A percentile compares a stretch with the other conserved stretches of the same genome.
Conservation (phyloP, 2,888 invertebrate genomes). For the Globia sparganii region DNA sequence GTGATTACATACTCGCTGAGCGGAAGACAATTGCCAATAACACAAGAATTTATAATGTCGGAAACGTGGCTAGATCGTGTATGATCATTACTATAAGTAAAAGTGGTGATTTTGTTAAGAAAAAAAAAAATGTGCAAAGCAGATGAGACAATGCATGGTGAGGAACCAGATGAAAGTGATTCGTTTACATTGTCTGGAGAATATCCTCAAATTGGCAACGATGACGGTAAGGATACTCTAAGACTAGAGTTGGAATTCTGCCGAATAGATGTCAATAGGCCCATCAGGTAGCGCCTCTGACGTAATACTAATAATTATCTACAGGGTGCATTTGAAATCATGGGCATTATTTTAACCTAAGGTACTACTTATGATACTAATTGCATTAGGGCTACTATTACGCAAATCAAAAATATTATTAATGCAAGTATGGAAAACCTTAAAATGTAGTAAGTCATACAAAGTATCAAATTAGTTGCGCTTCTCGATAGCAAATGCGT, state of each 20-base stretch:
- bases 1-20: slow-evolving; percentile 49
- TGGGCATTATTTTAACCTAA: too few species aligned
- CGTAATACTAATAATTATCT: slow-evolving; percentile 17
- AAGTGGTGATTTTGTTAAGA: slow-evolving; percentile 33
- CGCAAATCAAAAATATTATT: too few species aligned
- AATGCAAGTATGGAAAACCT: too few species aligned
- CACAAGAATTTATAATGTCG: slow-evolving; percentile 53
- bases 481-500: too few species aligned
- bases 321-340: too few species aligned
- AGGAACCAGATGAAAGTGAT: slow-evolving; percentile 18
- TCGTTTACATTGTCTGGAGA: slow-evolving; percentile 5
- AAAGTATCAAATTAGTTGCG: too few species aligned
- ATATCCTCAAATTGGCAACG: background rate
- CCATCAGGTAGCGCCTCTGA: background rate
- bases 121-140: slow-evolving; percentile 10
- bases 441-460: too few species aligned
- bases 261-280: slow-evolving; percentile 19
- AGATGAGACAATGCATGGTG: slow-evolving; percentile 24
- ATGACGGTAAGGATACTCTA: slow-evolving; percentile 1
- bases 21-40: slow-evolving; percentile 62
- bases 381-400: too few species aligned
- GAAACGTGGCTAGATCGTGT: slow-evolving; percentile 47
- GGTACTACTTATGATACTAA: too few species aligned
- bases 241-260: slow-evolving; percentile 20
- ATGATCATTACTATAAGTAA: slow-evolving; percentile 38